Base-by-base conservation (phyloP, 2,797 vertebrate genomes). In the Pipistrellus pipistrellus region DNA sequence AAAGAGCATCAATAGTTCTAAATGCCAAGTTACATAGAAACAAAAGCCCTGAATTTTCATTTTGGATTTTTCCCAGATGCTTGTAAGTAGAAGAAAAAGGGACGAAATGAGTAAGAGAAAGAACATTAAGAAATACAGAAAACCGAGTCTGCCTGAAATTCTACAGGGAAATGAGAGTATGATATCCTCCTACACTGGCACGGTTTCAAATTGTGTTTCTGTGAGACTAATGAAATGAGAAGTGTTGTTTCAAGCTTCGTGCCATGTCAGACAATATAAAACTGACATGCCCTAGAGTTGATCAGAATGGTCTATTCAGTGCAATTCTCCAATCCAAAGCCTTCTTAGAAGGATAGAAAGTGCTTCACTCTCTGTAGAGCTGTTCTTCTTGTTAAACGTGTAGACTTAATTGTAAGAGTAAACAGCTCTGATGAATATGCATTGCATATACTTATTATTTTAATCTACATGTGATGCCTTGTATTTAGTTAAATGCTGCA, bases 151-250 rank as follows among this genome's bases (percentile, higher is more conserved):
- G 95, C 90, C 95, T 96, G 96, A 98, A 97, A 97, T 95, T 97
- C 98, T 97, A 59, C 91, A 97, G 96, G 96, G 97, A 98, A 98
- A 97, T 95, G 95, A 96, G 95, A 97, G 64, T 94, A 97, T 97
- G 93, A 97, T 97, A 98, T 94, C 72, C 83, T 96, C 86, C 96
- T 96, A 97, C 97, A 97, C 75, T 98, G 98, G 97, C 97, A 97
- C 91, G 59, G 41, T 88, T 94, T 98, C 98, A 98, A 98, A 97
- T 96, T 97, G 96, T 97, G 92, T 97, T 98, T 98, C 97, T 98
- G 96, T 97, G 97, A 97, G 94, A 96, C 97, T 98, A 98, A 98
- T 98, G 98, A 98, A 98, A 98, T 97, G 97, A 98, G 98, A 98
- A 98, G 97, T 97, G 97, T 98, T 98, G 98, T 97, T 98, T 98